These are phyloP conservation scores for Scarus forsteni DNA, from an alignment of 2,797 vertebrate genomes.

Conservation along the genomic window DNA sequence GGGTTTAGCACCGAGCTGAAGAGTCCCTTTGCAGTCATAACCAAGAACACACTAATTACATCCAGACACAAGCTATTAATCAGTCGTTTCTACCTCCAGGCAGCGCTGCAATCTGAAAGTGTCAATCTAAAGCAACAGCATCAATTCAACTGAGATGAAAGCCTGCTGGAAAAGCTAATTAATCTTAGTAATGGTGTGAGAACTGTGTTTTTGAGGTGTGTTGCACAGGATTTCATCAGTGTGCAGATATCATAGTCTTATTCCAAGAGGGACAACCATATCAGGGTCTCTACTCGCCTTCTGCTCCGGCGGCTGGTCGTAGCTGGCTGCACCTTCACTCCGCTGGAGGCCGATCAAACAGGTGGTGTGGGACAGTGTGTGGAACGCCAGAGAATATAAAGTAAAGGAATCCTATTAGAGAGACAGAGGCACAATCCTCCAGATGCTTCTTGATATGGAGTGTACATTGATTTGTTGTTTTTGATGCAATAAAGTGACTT, in stretches of 20 bases:
- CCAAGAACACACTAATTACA: constrained; percentile 53
- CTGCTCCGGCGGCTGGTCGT: constrained; percentile 8
- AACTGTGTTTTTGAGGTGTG: constrained; percentile 40
- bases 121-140: constrained; percentile 62
- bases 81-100: constrained; percentile 46
- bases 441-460: background rate
- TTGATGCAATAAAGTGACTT: background rate
- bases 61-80: constrained; percentile 46
- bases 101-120: constrained; percentile 36
- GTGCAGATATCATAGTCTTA: constrained; percentile 27
- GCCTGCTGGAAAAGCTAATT: constrained; percentile 57
- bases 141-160: constrained; percentile 54
- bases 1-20: constrained; percentile 23
- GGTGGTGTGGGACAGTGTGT: constrained; percentile 37
- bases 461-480: constrained; percentile 7
- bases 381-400: constrained; percentile 27
- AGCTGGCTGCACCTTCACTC: constrained; percentile 36
- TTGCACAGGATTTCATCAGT: constrained; percentile 65
- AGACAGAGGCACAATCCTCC: background rate
- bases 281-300: constrained; percentile 24
- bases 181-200: constrained; percentile 42
- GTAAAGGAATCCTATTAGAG: constrained; percentile 20
- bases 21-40: constrained; percentile 31
- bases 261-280: constrained; percentile 37
- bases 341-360: constrained; percentile 43